These are phyloP conservation scores for Papio anubis DNA, from an alignment of 2,113 vertebrate species.

Conservation along the genomic window DNA sequence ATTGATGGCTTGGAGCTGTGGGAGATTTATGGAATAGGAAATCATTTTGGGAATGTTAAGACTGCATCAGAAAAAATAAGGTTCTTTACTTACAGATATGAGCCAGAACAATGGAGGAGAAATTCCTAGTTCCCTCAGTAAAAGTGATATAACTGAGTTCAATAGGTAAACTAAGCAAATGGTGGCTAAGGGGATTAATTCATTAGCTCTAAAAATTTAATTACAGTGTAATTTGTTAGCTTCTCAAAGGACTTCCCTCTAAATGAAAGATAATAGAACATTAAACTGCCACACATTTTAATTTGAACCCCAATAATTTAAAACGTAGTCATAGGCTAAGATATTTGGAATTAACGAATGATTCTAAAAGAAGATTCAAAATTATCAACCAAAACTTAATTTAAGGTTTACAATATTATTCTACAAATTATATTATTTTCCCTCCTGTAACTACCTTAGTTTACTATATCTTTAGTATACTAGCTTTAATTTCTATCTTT, in stretches of 20 bases:
- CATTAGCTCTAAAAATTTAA: not conserved
- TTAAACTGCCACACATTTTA: not conserved
- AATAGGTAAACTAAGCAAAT: not conserved
- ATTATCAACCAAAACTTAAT: not conserved
- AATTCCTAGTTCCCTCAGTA: not conserved
- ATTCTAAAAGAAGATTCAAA: not conserved
- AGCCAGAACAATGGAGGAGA: not conserved
- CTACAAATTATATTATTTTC: not conserved
- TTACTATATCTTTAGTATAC: not conserved
- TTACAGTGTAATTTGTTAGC: not conserved
- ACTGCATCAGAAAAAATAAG: not conserved
- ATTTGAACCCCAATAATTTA: not conserved
- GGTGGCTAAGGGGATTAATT: not conserved
- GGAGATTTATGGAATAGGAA: not conserved
- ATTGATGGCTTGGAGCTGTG: not conserved
- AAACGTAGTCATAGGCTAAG: not conserved
- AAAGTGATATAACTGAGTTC: not conserved
- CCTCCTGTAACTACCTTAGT: not conserved
- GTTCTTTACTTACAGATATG: not conserved
- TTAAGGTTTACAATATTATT: not conserved
- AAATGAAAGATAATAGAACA: not conserved
- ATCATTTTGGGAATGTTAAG: not conserved
- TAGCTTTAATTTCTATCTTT: not conserved
- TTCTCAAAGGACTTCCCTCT: not conserved
- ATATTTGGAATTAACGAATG: not conserved